These are phyloP conservation scores for Hydriomena furcata DNA, from an alignment of 2,888 invertebrate species.

Conservation along the genomic window DNA sequence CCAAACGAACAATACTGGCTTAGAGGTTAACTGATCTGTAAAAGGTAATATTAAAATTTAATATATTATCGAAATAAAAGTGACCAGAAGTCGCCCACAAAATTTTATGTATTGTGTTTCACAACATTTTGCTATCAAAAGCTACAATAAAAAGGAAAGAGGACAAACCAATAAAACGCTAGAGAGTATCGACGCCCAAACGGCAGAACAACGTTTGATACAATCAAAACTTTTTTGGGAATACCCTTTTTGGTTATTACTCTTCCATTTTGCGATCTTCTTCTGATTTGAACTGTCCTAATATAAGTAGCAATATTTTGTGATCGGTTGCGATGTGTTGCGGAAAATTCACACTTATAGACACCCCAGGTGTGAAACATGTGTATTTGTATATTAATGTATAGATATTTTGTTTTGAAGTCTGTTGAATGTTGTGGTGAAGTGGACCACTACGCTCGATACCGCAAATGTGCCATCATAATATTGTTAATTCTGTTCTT, in stretches of 20 bases:
- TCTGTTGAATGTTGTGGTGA: conserved; percentile 18
- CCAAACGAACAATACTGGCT: conserved; percentile 32
- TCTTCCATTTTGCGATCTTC: conserved; percentile 2
- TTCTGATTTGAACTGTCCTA: background rate
- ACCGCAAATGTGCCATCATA: conserved; percentile 19
- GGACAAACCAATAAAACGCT: conserved; percentile 17
- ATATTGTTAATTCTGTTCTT: conserved; percentile 16
- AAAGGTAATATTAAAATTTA: conserved; percentile 31
- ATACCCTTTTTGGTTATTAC: conserved; percentile 6
- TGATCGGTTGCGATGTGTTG: background rate
- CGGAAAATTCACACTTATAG: conserved; percentile 1
- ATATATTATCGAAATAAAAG: conserved; percentile 31
- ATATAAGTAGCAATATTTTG: background rate
- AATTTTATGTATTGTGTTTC: conserved; percentile 17
- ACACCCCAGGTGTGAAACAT: conserved; percentile 10
- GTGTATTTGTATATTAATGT: too few species aligned
- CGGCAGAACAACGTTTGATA: conserved; percentile 2
- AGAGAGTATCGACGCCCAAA: background rate
- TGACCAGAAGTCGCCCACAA: conserved; percentile 33
- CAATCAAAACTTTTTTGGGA: conserved; percentile 17
- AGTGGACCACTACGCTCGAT: background rate
- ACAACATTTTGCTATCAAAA: conserved; percentile 16
- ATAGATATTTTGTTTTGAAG: conserved; percentile 2
- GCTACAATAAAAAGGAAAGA: conserved; percentile 9
- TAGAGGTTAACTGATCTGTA: conserved; percentile 30